Evolutionary conservation across 2,888 invertebrate genomes (phyloP), one percentile per base, ranked within the genome.

Genomic region (Cephonodes hylas): DNA sequence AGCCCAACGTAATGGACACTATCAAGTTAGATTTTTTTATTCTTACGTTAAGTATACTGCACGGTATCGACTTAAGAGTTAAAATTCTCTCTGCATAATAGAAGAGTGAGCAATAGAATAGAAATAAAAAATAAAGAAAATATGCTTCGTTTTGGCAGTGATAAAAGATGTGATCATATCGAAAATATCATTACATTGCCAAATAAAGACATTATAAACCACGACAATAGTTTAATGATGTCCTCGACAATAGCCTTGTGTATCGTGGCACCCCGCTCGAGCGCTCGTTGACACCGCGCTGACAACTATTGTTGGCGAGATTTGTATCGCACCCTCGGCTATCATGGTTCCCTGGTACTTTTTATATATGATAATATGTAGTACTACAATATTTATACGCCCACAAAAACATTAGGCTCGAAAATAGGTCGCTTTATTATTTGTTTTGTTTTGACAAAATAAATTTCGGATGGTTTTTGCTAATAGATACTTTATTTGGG

Each of bases 281-380:
- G n/a, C 13, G 3, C n/a, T n/a, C 15, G 27, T 2, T 53, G 53
- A 27, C 53, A 70, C 72, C 80, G 84, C 84, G 91, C 85, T 87
- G 88, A 90, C 90, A 87, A 75, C 72, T 70, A 85, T 86, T 88
- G 86, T 87, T 67, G 76, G 76, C 71, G 59, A 62, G 72, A 76
- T 73, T 77, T 63, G 63, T 73, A 73, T 78, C 79, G 67, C 73
- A 60, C 56, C 44, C 27, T 25, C 59, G 23, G 23, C 31, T 13
- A n/a, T 44, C 27, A 45, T 45, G 42, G 31, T 53, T 20, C 31
- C 20, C 31, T 27, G 42, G 46, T 42, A 53, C 38, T 38, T 38
- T 38, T 38, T 38, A 13, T 38, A n/a, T 2, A 38, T 38, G 38
- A n/a, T n/a, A n/a, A n/a, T 38, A 13, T 38, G n/a, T 13, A 38